Evolutionary conservation across 2,797 vertebrate species (phyloP), one percentile per base, ranked within the genome.

Genomic region (Malacoctenus gilli): DNA sequence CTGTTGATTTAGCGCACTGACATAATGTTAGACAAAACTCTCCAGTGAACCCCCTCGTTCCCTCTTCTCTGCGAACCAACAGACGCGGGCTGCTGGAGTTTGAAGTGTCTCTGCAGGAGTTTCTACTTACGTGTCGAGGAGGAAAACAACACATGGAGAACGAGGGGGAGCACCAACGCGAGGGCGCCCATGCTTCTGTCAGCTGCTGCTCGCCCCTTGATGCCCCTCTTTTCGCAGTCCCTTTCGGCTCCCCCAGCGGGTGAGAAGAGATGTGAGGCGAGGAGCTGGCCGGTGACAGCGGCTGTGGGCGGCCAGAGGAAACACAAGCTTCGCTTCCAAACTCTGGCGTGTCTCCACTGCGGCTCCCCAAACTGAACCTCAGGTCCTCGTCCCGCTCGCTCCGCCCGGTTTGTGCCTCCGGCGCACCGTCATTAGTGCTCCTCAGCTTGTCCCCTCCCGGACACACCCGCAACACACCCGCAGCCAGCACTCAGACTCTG

Each of bases 351-450:
- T 31, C 66, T 83, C n/a, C 5, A n/a, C 56, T 85, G 82, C 83
- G 67, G 90, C 68, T 81, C 67, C 85, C 68, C 78, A 82, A 83
- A 72, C 86, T 85, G 90, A 87, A 91, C 89, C 88, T 85, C 85
- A 32, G 30, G 30, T 32, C 11, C 11, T 3, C 11, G 88, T 81
- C 52, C 82, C 84, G 84, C 40, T 80, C 61, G 92, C 93, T 89
- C 93, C 93, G 92, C 94, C 94, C 88, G 86, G 84, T 71, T 86
- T 89, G 90, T 88, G 86, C 65, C 62, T 64, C 71, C 67, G 65
- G 58, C 81, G 66, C 66, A 68, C 6, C 75, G 72, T 81, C 70
- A 69, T 89, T 66, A 82, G 53, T 73, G 43, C 68, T 67, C 42
- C 65, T 44, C 38, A 61, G 40, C 62, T 5, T 62, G 66, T 40